Evolutionary conservation across 2,113 vertebrate species (phyloP), one percentile per base, ranked within the genome.

Genomic region (Gambusia holbrooki): DNA sequence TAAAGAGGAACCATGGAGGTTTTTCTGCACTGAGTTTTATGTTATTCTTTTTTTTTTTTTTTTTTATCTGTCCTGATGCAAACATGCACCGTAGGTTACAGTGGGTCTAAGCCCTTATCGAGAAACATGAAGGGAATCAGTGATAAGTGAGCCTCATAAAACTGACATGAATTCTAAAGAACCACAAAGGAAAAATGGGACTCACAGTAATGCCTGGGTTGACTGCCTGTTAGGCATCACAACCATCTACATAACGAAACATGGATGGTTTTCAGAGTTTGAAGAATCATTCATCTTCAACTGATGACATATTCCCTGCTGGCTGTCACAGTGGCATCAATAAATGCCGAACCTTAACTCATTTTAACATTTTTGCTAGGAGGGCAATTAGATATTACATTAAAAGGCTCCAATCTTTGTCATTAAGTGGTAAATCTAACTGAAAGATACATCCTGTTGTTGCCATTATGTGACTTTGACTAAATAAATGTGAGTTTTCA

Each of bases 11-110:
- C 63, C 27, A 75, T 1, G 6, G 11, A 67, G 65, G 27, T 48
- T 33, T 27, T 78, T 80, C 67, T 66, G 28, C 35, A 33, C 42
- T 75, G 79, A 73, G 61, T 79, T 77, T 60, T 80, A 71, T 64
- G 79, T 77, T 65, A 29, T 77, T 73, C 40, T n/a, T 14, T n/a
- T 11, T 37, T 35, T 71, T 75, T 74, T 12, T 25, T 30, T 3
- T 35, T 72, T 75, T 71, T 82, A 73, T 82, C 37, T 4, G 32
- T 75, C 60, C 30, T 6, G 61, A 76, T 32, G 17, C 35, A 75
- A 51, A 76, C 67, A 64, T n/a, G 69, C 4, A 71, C 86, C 84
- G 35, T 0, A 25, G 73, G 81, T 76, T 58, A 72, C 0, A 17
- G 71, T 71, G 28, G 66, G 74, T 76, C 77, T 76, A 70, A 66